phyloP scores from a whole-genome alignment of 2,113 vertebrate genomes.

The Centropus unirufus region DNA sequence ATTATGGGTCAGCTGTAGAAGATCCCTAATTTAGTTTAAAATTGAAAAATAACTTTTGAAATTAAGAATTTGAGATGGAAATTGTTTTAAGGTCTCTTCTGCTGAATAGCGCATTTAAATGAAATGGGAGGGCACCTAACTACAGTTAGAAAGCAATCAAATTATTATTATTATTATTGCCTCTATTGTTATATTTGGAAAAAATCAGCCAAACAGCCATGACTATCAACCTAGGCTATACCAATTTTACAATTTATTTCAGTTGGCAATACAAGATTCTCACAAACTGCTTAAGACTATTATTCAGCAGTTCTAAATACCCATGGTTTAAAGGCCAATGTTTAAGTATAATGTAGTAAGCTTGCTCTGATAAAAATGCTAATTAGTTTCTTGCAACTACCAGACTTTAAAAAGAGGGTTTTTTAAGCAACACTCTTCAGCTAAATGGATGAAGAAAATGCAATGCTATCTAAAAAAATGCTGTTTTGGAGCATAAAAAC shows the following conservation, averaged over 20 bases:
- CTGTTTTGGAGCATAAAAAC: not conserved
- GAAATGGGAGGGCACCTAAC: not conserved
- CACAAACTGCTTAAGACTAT: not conserved
- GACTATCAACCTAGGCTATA: not conserved
- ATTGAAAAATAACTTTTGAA: not conserved
- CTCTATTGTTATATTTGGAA: not conserved
- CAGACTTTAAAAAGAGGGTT: not conserved
- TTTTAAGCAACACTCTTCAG: not conserved
- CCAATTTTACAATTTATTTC: not conserved
- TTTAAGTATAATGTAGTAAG: not conserved
- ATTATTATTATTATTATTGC: not conserved
- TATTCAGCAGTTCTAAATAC: constrained; percentile 16
- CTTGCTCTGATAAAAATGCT: constrained; percentile 21
- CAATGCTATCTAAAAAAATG: not conserved
- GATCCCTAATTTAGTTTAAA: not conserved
- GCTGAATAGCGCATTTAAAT: not conserved
- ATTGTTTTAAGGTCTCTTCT: not conserved
- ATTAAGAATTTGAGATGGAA: not conserved
- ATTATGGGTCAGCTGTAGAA: not conserved
- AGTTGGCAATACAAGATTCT: constrained; percentile 11
- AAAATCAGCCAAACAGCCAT: constrained; percentile 2
- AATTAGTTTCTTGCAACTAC: constrained; percentile 28
- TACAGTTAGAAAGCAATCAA: not conserved
- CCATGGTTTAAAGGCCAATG: constrained; percentile 6
- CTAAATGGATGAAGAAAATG: not conserved